phyloP scores from a whole-genome alignment of 2,888 invertebrate genomes.

The Caenorhabditis afra region DNA sequence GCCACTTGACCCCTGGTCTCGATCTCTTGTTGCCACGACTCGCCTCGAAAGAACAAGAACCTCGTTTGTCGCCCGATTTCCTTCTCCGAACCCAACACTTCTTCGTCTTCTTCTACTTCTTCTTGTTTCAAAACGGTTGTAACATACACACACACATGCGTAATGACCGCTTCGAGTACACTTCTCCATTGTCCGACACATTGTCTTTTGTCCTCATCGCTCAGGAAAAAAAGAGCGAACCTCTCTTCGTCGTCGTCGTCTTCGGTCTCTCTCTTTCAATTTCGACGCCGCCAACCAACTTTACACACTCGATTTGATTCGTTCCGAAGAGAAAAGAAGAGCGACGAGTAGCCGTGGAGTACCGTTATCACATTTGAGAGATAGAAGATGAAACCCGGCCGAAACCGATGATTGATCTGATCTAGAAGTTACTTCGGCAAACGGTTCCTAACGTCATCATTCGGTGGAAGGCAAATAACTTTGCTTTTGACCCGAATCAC shows the following conservation, averaged over 20 bases:
- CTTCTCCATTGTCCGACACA: constrained; percentile 18
- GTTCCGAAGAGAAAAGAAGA: constrained; percentile 37
- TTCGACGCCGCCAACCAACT: neutral
- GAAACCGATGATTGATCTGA: constrained; percentile 50
- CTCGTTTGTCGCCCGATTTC: neutral
- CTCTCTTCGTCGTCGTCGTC: too few relatives aligned
- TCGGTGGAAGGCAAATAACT: neutral
- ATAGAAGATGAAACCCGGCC: constrained; percentile 10
- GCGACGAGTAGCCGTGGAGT: constrained; percentile 4
- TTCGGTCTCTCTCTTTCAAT: neutral
- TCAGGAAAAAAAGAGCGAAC: constrained; percentile 8
- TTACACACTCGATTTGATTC: constrained; percentile 36
- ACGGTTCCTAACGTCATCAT: constrained; percentile 27
- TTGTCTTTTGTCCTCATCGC: constrained; percentile 19
- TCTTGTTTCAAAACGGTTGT: constrained; percentile 33
- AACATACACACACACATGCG: constrained; percentile 26
- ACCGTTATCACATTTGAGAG: constrained; percentile 16
- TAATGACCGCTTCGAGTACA: constrained; percentile 51
- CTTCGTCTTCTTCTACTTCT: too few relatives aligned
- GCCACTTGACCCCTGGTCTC: constrained; percentile 34
- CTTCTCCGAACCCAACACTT: constrained; percentile 12
- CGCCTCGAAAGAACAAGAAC: constrained; percentile 16
- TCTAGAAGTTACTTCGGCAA: constrained; percentile 49
- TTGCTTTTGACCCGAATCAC: constrained; percentile 26
- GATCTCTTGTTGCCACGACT: constrained; percentile 12